Evolutionary conservation across 2,888 invertebrate genomes (phyloP), one percentile per base, ranked within the genome.

Genomic region (Chymomyza fuscimana): DNA sequence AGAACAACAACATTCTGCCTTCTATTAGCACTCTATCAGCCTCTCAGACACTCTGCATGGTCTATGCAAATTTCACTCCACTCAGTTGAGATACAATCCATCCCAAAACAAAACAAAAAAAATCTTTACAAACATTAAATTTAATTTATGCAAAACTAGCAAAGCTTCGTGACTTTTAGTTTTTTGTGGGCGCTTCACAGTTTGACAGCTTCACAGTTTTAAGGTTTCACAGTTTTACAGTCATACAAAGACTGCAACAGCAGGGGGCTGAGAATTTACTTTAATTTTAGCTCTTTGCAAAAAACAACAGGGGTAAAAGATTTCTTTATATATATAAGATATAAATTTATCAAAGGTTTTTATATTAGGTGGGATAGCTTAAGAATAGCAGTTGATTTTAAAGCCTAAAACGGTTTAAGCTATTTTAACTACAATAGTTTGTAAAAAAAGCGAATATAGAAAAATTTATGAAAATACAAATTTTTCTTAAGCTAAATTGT

Each of bases 91-190:
- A 80, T 79, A 72, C 32, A 80, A 77, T 74, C 70, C 22, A 67
- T 65, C 67, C 73, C 25, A 69, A 61, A 46, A 65, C 40, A 50
- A 25, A 15, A 32, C 6, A 68, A 67, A 73, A 72, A 52, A 54
- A 54, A 22, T 19, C 9, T 61, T 51, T 46, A 58, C 59, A 65
- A 77, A 73, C 70, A 70, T 67, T 68, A 68, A 86, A 84, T 82
- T 74, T 85, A 87, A 84, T 84, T 85, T 87, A 84, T 84, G 82
- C 87, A 74, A 75, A 84, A 76, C 65, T 64, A 65, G 70, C 75
- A 56, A 74, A 75, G 76, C 69, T 70, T 65, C 71, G 76, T 69
- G 72, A 72, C 75, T 75, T 76, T 75, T 63, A 75, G 74, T 74
- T 74, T 46, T 32, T 75, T 74, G 5, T 19, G 19, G 19, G 3